These are phyloP conservation scores for Stigmatopora nigra DNA, from an alignment of 2,113 vertebrate genomes.

Conservation along the genomic window DNA sequence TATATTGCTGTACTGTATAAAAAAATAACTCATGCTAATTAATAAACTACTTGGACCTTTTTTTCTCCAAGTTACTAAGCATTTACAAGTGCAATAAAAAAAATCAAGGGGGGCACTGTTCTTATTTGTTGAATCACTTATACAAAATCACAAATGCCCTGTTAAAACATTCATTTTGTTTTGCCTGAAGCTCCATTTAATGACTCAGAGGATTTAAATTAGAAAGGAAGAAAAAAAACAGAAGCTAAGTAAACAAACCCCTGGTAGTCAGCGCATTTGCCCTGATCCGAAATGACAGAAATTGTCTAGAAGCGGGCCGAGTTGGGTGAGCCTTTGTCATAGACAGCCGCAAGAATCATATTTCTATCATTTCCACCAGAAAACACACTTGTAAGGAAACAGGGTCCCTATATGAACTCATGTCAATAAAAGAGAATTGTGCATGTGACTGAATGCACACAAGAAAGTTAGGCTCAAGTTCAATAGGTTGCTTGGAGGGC, in stretches of 20 bases:
- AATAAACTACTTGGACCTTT: not conserved
- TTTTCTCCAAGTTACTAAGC: not conserved
- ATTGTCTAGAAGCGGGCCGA: conserved; percentile 17
- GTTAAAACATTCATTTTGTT: not conserved
- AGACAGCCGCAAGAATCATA: conserved; percentile 20
- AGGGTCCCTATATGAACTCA: not conserved
- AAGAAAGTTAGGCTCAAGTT: conserved; percentile 1
- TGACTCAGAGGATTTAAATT: not conserved
- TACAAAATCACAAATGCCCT: not conserved
- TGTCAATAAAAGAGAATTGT: conserved; percentile 10
- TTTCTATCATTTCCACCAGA: conserved; percentile 36
- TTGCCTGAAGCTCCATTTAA: not conserved
- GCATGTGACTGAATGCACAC: conserved; percentile 23
- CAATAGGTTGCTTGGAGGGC: not conserved
- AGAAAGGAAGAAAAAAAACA: not conserved
- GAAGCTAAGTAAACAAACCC: not conserved
- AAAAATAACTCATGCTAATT: not conserved
- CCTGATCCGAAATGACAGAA: conserved; percentile 36
- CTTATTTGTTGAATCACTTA: too few species aligned
- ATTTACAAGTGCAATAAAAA: not conserved
- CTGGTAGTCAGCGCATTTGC: conserved; percentile 13
- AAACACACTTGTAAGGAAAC: conserved; percentile 13
- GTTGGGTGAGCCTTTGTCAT: conserved; percentile 18
- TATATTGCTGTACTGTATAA: not conserved
- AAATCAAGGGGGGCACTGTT: too few species aligned